Evolutionary conservation across 2,113 vertebrate species (phyloP).

Genomic region (Calidris pygmaea): DNA sequence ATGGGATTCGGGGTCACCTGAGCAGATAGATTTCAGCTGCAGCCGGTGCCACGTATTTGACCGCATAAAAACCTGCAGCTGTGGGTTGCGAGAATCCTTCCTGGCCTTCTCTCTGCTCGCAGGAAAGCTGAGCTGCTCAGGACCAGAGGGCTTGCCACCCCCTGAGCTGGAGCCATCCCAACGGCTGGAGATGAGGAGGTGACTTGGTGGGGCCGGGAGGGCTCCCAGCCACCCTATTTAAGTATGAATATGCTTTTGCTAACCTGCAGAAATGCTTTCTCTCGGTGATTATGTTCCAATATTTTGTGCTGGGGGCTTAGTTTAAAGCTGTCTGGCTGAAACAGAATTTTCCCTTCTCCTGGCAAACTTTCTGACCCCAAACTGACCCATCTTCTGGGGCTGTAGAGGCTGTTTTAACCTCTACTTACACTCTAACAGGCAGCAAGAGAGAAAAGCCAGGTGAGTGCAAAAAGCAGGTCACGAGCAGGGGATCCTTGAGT

Average conservation of each 20-base stretch:
- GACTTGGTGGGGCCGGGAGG: not conserved
- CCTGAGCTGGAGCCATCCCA: not conserved
- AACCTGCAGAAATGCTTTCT: not conserved
- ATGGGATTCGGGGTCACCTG: not conserved
- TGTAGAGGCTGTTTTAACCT: not conserved
- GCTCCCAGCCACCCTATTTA: too few relatives aligned
- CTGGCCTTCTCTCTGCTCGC: not conserved
- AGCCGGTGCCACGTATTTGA: not conserved
- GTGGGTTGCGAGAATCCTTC: not conserved
- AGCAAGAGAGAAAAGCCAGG: not conserved
- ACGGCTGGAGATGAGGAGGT: fast-evolving
- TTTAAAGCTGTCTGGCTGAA: not conserved
- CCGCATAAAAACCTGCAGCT: not conserved
- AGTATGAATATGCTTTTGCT: too few relatives aligned
- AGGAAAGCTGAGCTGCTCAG: not conserved
- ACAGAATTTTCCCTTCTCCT: not conserved
- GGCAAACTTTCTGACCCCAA: not conserved
- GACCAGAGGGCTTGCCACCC: not conserved
- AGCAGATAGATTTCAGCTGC: not conserved
- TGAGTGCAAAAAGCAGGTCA: not conserved
- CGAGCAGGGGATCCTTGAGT: not conserved
- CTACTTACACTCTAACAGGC: not conserved
- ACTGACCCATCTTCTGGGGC: not conserved
- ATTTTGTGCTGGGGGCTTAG: not conserved
- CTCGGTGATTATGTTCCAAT: not conserved